phyloP scores from a whole-genome alignment of 2,113 vertebrate species.

The Nanorana parkeri region DNA sequence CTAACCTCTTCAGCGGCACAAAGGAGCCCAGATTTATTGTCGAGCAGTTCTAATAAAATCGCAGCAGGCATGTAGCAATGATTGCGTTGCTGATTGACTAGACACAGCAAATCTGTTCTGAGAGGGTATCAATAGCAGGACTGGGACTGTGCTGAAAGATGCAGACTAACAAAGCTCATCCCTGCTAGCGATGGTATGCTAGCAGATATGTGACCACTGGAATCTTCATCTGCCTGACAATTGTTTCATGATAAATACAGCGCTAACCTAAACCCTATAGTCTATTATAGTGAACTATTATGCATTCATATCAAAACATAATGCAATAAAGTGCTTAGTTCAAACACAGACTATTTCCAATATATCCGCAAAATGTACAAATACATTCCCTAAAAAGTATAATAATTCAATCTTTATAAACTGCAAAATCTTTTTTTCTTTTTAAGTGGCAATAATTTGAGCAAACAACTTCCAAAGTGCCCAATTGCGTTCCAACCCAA shows the following conservation, averaged over 20 bases:
- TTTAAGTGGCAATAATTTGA: too few species aligned
- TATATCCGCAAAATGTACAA: too few species aligned
- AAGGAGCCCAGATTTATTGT: constrained; percentile 44
- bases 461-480: too few species aligned
- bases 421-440: too few species aligned
- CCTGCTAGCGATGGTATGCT: constrained; percentile 24
- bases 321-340: too few species aligned
- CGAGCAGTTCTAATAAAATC: constrained; percentile 44
- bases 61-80: constrained; percentile 51
- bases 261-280: neutral
- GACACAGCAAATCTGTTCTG: constrained; percentile 42
- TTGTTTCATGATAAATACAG: neutral
- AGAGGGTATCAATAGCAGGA: constrained; percentile 36
- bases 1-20: constrained; percentile 32
- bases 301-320: too few species aligned
- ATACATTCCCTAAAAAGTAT: too few species aligned
- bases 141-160: constrained; percentile 39
- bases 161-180: constrained; percentile 23
- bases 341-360: too few species aligned
- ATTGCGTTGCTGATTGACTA: constrained; percentile 54
- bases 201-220: constrained; percentile 12
- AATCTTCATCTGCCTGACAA: constrained; percentile 30
- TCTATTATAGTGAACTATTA: too few species aligned
- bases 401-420: too few species aligned
- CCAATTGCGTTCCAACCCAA: too few species aligned